Evolutionary conservation across 1,140 invertebrate species (phyloP).

Genomic region (Orius insidiosus): DNA sequence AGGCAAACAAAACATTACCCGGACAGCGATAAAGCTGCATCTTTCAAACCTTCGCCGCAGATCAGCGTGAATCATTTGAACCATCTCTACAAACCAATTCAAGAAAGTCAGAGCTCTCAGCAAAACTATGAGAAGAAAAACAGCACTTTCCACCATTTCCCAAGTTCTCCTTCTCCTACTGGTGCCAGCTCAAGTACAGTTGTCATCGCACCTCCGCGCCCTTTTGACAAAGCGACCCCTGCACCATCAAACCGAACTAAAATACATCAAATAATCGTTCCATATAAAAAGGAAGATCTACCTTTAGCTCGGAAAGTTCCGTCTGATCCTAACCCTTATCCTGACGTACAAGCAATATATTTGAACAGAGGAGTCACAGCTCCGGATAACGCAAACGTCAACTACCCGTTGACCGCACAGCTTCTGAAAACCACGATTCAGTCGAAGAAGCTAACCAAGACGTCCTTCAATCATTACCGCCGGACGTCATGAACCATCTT

Average conservation of each 20-base stretch:
- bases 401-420: constrained; percentile 18
- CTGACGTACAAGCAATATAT: constrained; percentile 23
- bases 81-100: too few relatives aligned
- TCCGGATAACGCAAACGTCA: constrained; percentile 1
- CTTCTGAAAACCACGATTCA: constrained; percentile 22
- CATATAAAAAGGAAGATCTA: constrained; percentile 46
- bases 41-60: constrained; percentile 4
- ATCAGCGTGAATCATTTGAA: too few relatives aligned
- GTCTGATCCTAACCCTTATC: constrained; percentile 20
- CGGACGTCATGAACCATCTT: constrained; percentile 24
- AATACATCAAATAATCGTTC: constrained; percentile 49
- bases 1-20: constrained; percentile 1
- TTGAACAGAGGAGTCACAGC: constrained; percentile 19
- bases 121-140: too few relatives aligned
- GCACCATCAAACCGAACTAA: constrained; percentile 10
- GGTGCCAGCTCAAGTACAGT: not conserved
- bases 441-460: constrained; percentile 22
- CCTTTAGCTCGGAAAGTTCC: constrained; percentile 36
- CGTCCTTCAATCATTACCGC: constrained; percentile 22
- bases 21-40: constrained; percentile 11
- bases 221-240: constrained; percentile 6
- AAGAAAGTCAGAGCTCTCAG: too few relatives aligned
- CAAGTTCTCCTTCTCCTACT: too few relatives aligned
- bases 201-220: not conserved
- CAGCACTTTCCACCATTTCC: too few relatives aligned